A percentile compares a stretch with the other conserved stretches of the same genome.
phyloP scores from a whole-genome alignment of 2,797 vertebrate species.

The Alauda arvensis region DNA sequence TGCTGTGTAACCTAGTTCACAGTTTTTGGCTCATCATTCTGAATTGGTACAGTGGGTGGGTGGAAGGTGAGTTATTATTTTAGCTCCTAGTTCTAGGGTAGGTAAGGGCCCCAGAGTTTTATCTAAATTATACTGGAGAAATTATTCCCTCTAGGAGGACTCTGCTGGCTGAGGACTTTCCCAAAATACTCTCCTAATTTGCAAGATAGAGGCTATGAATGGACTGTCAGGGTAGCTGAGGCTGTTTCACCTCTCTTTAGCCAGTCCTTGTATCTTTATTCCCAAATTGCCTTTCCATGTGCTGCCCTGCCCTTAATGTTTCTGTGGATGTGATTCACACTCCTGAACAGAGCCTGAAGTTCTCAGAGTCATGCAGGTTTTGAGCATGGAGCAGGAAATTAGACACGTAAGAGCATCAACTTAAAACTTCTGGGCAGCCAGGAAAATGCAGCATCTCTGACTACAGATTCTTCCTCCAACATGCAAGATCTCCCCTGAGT shows the following conservation, averaged over 20 bases:
- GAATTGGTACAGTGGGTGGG: conserved; percentile 6
- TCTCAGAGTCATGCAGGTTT: neutral
- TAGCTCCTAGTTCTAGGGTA: conserved; percentile 54
- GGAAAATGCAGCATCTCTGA: neutral
- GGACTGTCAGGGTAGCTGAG: neutral
- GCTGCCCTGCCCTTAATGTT: neutral
- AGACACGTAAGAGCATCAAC: neutral
- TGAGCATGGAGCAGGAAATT: neutral
- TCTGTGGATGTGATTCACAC: neutral
- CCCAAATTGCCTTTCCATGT: neutral
- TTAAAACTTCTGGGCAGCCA: neutral
- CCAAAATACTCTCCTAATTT: conserved; percentile 16
- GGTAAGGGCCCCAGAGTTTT: conserved; percentile 56
- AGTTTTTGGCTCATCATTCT: conserved; percentile 1
- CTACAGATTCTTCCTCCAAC: neutral
- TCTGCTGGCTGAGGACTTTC: neutral
- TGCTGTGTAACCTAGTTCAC: conserved; percentile 38
- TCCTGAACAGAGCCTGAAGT: neutral
- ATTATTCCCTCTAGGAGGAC: conserved; percentile 21
- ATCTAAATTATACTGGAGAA: conserved; percentile 27
- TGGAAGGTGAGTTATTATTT: conserved; percentile 52
- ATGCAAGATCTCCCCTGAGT: neutral
- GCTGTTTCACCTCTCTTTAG: neutral
- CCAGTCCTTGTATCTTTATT: neutral
- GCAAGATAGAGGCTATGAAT: neutral